Conservation (phyloP, 1,140 invertebrate genomes). For the Sminthurides bifidus region DNA sequence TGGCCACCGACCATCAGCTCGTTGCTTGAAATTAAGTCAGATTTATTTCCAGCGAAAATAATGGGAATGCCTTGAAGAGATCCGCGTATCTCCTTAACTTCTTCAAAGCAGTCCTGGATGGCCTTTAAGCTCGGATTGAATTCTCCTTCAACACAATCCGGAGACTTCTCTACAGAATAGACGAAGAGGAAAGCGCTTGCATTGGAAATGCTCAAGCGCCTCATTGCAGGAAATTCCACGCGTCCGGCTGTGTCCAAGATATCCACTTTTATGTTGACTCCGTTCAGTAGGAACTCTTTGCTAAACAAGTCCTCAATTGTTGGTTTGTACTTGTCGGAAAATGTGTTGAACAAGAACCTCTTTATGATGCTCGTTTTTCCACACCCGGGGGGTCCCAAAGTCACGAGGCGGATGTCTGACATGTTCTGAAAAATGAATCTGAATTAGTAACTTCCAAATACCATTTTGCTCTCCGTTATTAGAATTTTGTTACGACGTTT, state of each 20-base stretch:
- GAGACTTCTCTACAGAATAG: constrained; percentile 68
- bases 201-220: constrained; percentile 71
- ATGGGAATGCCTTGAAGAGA: constrained; percentile 62
- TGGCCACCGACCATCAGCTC: not conserved
- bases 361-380: constrained; percentile 80
- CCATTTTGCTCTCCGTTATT: too few relatives aligned
- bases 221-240: constrained; percentile 58
- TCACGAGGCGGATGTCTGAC: constrained; percentile 58
- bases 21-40: constrained; percentile 40
- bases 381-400: constrained; percentile 67
- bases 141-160: constrained; percentile 61
- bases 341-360: constrained; percentile 72
- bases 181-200: constrained; percentile 81
- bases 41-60: constrained; percentile 72
- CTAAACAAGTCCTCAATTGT: constrained; percentile 84
- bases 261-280: constrained; percentile 67
- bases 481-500: too few relatives aligned
- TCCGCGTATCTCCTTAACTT: constrained; percentile 4
- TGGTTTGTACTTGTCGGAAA: constrained; percentile 67
- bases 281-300: constrained; percentile 66
- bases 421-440: too few relatives aligned
- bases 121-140: constrained; percentile 45
- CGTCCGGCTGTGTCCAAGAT: constrained; percentile 70
- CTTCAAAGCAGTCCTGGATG: constrained; percentile 53
- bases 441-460: too few relatives aligned